Evolutionary conservation across 2,797 vertebrate genomes (phyloP), one percentile per base, ranked within the genome.

Genomic region (Darevskia nairensis): DNA sequence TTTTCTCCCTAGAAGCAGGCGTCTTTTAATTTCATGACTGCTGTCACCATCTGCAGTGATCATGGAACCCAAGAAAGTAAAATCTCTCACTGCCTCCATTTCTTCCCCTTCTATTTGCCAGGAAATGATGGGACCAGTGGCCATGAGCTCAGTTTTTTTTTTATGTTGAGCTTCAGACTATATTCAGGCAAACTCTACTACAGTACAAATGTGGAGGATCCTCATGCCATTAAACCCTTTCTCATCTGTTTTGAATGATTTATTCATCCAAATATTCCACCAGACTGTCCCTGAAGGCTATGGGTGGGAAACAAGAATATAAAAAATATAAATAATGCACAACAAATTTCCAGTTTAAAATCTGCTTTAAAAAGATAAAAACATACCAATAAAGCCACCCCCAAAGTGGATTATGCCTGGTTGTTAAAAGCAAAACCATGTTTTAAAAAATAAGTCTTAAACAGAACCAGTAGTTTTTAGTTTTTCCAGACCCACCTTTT

Each of bases 161-260:
- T 35, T 2, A 35, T 35, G 35, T 35, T 35, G 35, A 35, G 35
- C 35, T 35, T 35, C 35, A 35, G 35, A 35, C 35, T 3, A 35
- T 35, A 35, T 35, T 35, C 35, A 35, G 35, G 35, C 35, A 35
- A 35, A 35, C 35, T 35, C 35, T 35, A 35, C 35, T 35, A 35
- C 35, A 0, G 35, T 25, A 23, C 72, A 75, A 19, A 71, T 8
- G 1, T 32, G 44, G 32, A 5, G 9, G 80, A 66, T 59, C 19
- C 59, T 64, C 55, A 44, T 17, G 46, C 68, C n/a, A 13, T 46
- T 19, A 44, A 77, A 59, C 64, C 72, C 35, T 64, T 61, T 21
- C 35, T 77, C 69, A 77, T 85, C 84, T 85, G 84, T 77, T 85
- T 77, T n/a, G 55, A 85, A 77, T 85, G 55, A 85, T 77, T 76